Evolutionary conservation across 2,888 invertebrate species (phyloP), one percentile per base, ranked within the genome.

Genomic region (Thumatha senex): DNA sequence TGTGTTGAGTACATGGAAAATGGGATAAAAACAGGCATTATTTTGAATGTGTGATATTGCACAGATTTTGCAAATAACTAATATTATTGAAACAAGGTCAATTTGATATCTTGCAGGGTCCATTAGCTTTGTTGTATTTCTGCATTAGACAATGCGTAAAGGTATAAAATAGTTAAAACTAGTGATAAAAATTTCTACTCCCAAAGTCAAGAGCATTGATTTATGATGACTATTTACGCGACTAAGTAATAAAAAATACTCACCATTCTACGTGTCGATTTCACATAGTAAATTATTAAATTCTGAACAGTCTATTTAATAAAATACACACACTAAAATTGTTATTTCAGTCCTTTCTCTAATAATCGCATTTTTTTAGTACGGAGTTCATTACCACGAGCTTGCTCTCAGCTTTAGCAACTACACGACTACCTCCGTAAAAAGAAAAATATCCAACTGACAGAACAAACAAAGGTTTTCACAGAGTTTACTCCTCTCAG

Each of bases 191-290:
- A 34, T 33, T 18, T n/a, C 12, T 34, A 24, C 13, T 24, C 1
- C 1, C 15, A 35, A 44, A 5, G 18, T 15, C 35, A 35, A 43
- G 15, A 7, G 24, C 35, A 44, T 29, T 10, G 42, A 34, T 35
- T 34, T 18, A 35, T n/a, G 30, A 45, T 30, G 40, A 31, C 12
- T 61, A 58, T 53, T 58, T 48, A 47, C 34, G 35, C 31, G 12
- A 41, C 35, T 43, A 24, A 18, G 39, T 40, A 40, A 54, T 48
- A 47, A 66, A 61, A 67, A 74, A 70, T 52, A 76, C 84, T 79
- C 57, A 84, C 83, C 80, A 80, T 80, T 70, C 61, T 72, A 69
- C 72, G 70, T 67, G 72, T 70, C 74, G 70, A 76, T 75, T 79
- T 82, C 77, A 79, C 81, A 84, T 83, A 69, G 68, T 82, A 71